These are phyloP conservation scores for Lasioglossum vierecki DNA, from an alignment of 2,888 invertebrate genomes.

Conservation along the genomic window DNA sequence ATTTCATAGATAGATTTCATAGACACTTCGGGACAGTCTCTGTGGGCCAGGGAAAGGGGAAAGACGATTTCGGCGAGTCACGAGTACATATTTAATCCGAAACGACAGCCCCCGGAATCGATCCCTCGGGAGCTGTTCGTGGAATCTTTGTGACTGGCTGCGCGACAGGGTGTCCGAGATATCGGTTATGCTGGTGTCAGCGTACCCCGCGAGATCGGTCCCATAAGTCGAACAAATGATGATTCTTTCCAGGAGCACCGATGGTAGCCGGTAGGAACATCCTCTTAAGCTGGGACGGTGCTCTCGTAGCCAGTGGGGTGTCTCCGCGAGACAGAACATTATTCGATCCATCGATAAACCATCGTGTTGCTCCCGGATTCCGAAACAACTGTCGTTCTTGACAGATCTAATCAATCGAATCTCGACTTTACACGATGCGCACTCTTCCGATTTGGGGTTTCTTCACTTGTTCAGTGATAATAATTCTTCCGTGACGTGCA, in stretches of 20 bases:
- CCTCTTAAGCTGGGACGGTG: conserved; percentile 63
- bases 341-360: conserved; percentile 64
- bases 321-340: conserved; percentile 52
- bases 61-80: conserved; percentile 49
- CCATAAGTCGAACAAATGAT: conserved; percentile 67
- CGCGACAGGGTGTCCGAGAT: conserved; percentile 55
- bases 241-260: conserved; percentile 49
- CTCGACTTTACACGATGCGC: background rate
- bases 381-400: conserved; percentile 35
- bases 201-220: conserved; percentile 53
- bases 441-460: background rate
- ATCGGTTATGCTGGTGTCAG: conserved; percentile 59
- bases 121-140: conserved; percentile 47
- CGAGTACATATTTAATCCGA: conserved; percentile 35
- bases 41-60: background rate
- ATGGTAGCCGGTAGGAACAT: conserved; percentile 69
- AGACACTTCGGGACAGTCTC: background rate
- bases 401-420: conserved; percentile 12
- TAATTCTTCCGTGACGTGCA: background rate
- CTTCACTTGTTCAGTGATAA: background rate
- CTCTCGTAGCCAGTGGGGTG: conserved; percentile 59
- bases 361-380: conserved; percentile 48
- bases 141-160: conserved; percentile 36
- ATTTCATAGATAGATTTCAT: background rate
- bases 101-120: conserved; percentile 34